Base-by-base conservation (phyloP, 2,113 vertebrate genomes). In the Okapia johnstoni region DNA sequence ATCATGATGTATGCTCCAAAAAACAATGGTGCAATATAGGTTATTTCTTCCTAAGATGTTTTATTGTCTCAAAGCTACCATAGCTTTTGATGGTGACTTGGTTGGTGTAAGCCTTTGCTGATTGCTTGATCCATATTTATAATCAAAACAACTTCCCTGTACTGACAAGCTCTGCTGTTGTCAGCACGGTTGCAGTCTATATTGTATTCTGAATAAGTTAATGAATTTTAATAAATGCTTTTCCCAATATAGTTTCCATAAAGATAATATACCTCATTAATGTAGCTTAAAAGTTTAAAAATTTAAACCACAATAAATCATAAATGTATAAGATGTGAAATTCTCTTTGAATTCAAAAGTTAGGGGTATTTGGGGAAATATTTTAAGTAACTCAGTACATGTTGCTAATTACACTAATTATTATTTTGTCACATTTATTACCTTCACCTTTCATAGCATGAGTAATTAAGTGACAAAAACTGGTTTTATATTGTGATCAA, bases 381-480 rank as follows among this genome's bases (percentile, higher is more conserved):
- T 89, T 73, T 96, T 96, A 70, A 93, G 28, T 89, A 96, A 94
- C n/a, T 96, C 90, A 70, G 77, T 66, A 88, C 87, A 90, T 81
- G 70, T 14, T 0, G 7, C 88, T 92, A 54, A 43, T 94, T 98
- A 23, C 48, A 97, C 97, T 97, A 40, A 79, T 89, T 96, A 87
- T 91, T 94, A 70, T 97, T 98, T 98, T 93, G 93, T 92, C 95
- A 90, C 66, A 36, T 90, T 97, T 93, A 97, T 97, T 54, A 26
- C 26, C 92, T 97, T 93, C 86, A 73, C 92, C 10, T 92, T 96
- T 97, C 54, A 36, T 96, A 93, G 96, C 14, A 57, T 94, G 84
- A 84, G 93, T 98, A 97, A 98, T 98, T 98, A 98, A 97, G 94
- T 97, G 96, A 94, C 60, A 98, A 96, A 98, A 94, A 52, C 30